Percentiles rank a stretch among this genome's conserved stretches.
Conservation (phyloP, 2,888 invertebrate species). For the Nudaria mundana region DNA sequence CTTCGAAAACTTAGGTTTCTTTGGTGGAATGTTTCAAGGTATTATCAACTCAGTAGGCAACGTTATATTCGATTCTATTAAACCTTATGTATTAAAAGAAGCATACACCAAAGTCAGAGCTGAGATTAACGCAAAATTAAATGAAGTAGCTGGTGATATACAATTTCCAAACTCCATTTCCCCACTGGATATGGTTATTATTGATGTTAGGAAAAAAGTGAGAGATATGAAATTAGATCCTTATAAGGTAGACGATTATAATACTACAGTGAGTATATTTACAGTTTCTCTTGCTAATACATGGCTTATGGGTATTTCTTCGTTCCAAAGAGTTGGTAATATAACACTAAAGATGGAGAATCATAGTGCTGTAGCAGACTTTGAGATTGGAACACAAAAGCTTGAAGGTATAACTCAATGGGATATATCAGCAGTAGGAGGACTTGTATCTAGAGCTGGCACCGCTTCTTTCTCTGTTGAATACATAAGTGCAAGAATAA, state of each 20-base stretch:
- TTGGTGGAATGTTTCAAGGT: conserved; percentile 86
- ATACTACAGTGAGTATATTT: conserved; percentile 85
- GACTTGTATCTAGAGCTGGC: conserved; percentile 86
- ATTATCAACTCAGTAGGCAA: conserved; percentile 91
- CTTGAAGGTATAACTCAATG: conserved; percentile 89
- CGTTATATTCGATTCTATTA: conserved; percentile 92
- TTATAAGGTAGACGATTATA: conserved; percentile 86
- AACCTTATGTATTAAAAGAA: conserved; percentile 90
- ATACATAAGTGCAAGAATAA: conserved; percentile 85
- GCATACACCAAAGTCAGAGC: conserved; percentile 87
- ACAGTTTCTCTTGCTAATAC: conserved; percentile 87
- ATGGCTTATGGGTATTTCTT: conserved; percentile 89
- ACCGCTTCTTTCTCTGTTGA: conserved; percentile 90
- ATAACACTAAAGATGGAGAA: conserved; percentile 87
- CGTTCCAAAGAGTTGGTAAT: conserved; percentile 91
- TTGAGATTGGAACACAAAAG: conserved; percentile 90
- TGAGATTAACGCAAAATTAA: conserved; percentile 88
- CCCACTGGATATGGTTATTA: conserved; percentile 91
- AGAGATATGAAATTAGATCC: conserved; percentile 86
- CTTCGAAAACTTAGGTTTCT: conserved; percentile 90
- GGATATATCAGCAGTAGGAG: conserved; percentile 87
- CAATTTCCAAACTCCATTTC: conserved; percentile 92
- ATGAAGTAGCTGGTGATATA: conserved; percentile 84
- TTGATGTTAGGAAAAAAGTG: conserved; percentile 87
- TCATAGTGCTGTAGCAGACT: conserved; percentile 83